Evolutionary conservation across 2,113 vertebrate species (phyloP).

Genomic region (crab-eating macaque (Macaca fascicularis)): DNA sequence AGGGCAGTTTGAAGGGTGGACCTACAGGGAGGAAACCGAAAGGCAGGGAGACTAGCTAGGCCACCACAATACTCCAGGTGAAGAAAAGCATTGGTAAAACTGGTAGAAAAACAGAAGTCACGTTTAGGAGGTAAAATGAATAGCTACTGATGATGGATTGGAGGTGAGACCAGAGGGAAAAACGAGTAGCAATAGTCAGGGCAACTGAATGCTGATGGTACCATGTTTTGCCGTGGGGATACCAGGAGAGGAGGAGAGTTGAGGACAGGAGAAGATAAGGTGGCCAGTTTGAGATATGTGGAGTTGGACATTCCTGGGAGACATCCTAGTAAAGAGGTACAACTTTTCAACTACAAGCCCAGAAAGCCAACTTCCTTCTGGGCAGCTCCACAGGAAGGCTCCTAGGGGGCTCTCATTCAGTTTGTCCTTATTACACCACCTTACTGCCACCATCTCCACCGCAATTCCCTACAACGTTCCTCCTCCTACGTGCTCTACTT

Average conservation of each 20-base stretch:
- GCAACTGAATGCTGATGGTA: background rate
- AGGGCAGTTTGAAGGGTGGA: background rate
- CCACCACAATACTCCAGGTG: no score
- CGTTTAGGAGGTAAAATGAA: background rate
- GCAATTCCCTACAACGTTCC: background rate
- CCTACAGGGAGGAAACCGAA: background rate
- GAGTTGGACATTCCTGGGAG: background rate
- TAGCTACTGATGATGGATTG: background rate
- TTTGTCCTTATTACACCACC: background rate
- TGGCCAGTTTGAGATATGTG: background rate
- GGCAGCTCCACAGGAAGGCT: background rate
- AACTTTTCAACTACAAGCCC: background rate
- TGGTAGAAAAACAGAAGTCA: background rate
- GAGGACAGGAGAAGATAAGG: background rate
- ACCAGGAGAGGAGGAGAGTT: background rate
- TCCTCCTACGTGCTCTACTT: background rate
- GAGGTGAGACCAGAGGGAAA: background rate
- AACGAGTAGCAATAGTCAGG: background rate
- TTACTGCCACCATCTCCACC: background rate
- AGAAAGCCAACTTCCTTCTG: background rate
- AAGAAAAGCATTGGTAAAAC: background rate
- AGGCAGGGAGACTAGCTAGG: background rate
- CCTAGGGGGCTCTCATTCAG: no score
- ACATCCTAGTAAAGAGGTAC: background rate
- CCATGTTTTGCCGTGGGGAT: rapidly evolving